A percentile compares a stretch with the other conserved stretches of the same genome.
phyloP scores from a whole-genome alignment of 1,140 invertebrate species.

The Neuroterus valhalla region DNA sequence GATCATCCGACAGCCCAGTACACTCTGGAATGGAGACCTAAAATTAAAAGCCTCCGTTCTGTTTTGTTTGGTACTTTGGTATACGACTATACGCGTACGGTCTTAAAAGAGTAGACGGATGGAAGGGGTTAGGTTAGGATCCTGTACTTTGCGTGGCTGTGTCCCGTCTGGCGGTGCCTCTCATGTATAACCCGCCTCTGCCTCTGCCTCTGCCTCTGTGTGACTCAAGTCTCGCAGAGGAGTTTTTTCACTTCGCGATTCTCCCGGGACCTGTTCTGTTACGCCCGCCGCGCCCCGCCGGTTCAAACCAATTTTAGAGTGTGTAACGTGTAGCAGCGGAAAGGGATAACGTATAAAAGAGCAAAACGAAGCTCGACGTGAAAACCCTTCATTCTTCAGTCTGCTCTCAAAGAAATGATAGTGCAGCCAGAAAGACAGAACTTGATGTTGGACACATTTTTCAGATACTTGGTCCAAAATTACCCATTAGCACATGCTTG shows the following conservation, averaged over 20 bases:
- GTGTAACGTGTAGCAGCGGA: conserved; percentile 20
- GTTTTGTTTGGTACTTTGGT: conserved; percentile 24
- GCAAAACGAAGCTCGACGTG: conserved; percentile 5
- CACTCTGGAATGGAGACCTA: conserved; percentile 12
- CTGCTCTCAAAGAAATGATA: background rate
- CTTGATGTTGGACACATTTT: background rate
- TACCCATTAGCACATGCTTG: too few species aligned
- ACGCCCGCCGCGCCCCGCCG: conserved; percentile 9
- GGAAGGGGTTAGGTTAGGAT: conserved; percentile 23
- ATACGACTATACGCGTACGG: too few species aligned
- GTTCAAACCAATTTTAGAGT: conserved; percentile 26
- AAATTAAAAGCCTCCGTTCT: conserved; percentile 29
- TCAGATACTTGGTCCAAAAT: background rate
- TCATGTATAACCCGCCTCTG: conserved; percentile 21
- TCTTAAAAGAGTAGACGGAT: conserved; percentile 6
- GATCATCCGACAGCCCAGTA: background rate
- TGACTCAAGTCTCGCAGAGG: conserved; percentile 23
- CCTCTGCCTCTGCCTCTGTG: background rate
- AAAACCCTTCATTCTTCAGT: conserved; percentile 6
- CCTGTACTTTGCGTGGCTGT: conserved; percentile 24
- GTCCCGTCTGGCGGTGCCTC: conserved; percentile 10
- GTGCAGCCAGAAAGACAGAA: background rate
- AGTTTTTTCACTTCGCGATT: conserved; percentile 29
- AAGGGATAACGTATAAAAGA: conserved; percentile 26
- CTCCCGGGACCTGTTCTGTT: conserved; percentile 27